Base-by-base conservation (phyloP, 2,113 vertebrate species). In the Athene cunicularia region DNA sequence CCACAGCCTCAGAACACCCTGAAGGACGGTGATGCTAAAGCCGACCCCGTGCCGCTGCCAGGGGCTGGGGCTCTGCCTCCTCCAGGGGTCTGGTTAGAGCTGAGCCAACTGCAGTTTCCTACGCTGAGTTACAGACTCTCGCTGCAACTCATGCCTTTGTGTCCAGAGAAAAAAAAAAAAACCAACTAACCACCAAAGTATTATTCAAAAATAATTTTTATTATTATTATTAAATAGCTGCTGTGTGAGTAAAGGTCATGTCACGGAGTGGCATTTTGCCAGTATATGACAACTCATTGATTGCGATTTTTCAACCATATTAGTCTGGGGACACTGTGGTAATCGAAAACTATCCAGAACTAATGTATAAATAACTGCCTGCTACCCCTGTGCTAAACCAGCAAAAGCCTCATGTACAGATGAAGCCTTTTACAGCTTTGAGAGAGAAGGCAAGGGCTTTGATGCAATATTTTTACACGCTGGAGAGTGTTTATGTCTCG, bases 271-370 rank as follows among this genome's bases (percentile, higher is more conserved):
- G 98, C 98, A 98, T 98, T 98, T 97, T 98, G 97, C 98, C 98
- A 98, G 93, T 87, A 71, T 97, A 87, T 96, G 96, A 96, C 97
- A 97, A 96, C 80, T 97, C 97, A 50, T 88, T 98, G 98, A 98
- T 98, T 98, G 97, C 55, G 66, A 98, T 98, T 98, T 98, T 98
- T 98, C 98, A 98, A 96, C 98, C 97, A 86, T 92, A 96, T 98
- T 98, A 98, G 98, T 97, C 96, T 89, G 94, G 97, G 96, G 97
- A 98, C 90, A 97, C 91, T 98, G 97, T 97, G 98, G 96, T 98
- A 98, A 98, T 98, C 93, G 90, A 96, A 97, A 98, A 98, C 96
- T 98, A 96, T 86, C 98, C 98, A 98, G 98, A 98, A 97, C 98
- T 98, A 98, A 98, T 98, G 97, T 96, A 96, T 95, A 98, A 98